Conservation (phyloP, 2,797 vertebrate species). For the Garrulus glandarius region DNA sequence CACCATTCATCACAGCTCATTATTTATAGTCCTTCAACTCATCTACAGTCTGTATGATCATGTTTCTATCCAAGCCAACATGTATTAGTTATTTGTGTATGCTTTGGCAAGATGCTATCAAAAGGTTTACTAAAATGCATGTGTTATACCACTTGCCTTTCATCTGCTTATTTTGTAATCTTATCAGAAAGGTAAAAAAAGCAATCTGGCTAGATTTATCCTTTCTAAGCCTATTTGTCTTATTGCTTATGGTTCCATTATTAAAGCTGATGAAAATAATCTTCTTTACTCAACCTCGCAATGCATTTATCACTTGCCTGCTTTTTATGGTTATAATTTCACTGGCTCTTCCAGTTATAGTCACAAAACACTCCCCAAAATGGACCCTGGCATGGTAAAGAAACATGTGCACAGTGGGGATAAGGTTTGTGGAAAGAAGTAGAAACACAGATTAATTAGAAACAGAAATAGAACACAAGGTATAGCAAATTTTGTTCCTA, state of each 20-base stretch:
- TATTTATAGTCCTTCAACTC: constrained; percentile 18
- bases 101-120: neutral
- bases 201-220: constrained; percentile 38
- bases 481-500: neutral
- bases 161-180: constrained; percentile 60
- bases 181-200: constrained; percentile 55
- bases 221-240: constrained; percentile 52
- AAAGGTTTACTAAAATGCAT: constrained; percentile 26
- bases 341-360: neutral
- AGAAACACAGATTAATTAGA: neutral
- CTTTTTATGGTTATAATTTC: constrained; percentile 23
- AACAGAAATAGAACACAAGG: neutral
- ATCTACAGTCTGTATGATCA: neutral
- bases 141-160: constrained; percentile 32
- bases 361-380: neutral
- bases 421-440: neutral
- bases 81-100: neutral
- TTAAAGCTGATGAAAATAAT: constrained; percentile 48
- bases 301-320: neutral
- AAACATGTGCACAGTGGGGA: neutral
- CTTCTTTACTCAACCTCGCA: neutral
- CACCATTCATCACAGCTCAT: neutral
- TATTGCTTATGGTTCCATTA: constrained; percentile 54
- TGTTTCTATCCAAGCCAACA: neutral
- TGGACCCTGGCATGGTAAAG: neutral